Base-by-base conservation (phyloP, 1,140 invertebrate species). In the Platyscapa corneri region DNA sequence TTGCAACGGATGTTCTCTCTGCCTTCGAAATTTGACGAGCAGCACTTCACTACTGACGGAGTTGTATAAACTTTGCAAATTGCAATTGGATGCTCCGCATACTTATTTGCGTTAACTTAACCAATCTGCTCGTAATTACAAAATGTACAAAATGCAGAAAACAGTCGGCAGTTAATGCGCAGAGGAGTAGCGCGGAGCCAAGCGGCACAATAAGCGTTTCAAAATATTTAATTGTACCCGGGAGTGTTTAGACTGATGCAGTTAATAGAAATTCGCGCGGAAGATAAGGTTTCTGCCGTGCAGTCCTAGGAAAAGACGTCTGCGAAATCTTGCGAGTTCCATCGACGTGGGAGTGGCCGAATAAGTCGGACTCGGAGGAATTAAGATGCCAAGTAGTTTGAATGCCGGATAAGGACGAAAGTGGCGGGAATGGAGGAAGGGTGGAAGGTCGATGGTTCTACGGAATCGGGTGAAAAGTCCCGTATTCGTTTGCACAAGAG, bases 401-500 rank as follows among this genome's bases (percentile, higher is more conserved):
- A 83, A 83, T 83, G 53, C 42, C 56, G 70, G n/a, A 39, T 74
- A 82, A 67, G 30, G 75, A 18, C 3, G 10, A 79, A 65, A n/a
- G 53, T 32, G 56, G 37, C 20, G n/a, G 20, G 32, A n/a, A 1
- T 42, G 30, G n/a, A 49, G 65, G 37, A 53, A 46, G 65, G 37
- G n/a, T 10, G 65, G 46, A 18, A 16, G 75, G 39, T 46, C 30
- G 83, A 79, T 37, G 64, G n/a, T 56, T 72, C n/a, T 46, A 56
- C 53, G 56, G 60, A 67, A 39, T 67, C 10, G 56, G 78, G 78
- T 64, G 74, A 72, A 79, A 72, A 78, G 76, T 39, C 34, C 49
- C 46, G 60, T 32, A 64, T 18, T 83, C 82, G 82, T 84, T 32
- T 64, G 83, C 49, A 79, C 78, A 82, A 87, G 85, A 87, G 85